Evolutionary conservation across 2,888 invertebrate genomes (phyloP).

Genomic region (Cephus sareptanus): DNA sequence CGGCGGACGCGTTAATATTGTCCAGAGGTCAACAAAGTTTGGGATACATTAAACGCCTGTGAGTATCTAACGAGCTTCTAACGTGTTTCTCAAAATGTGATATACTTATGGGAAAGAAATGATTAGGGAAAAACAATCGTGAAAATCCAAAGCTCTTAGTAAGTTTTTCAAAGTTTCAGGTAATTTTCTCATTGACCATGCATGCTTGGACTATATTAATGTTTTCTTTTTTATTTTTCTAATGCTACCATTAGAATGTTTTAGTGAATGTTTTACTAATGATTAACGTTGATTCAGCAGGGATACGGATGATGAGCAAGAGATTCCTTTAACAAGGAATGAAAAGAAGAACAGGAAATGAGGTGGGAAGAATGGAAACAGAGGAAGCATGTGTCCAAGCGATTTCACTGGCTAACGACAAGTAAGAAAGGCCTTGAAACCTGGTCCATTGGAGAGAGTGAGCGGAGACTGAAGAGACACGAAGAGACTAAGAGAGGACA

Average conservation of each 20-base stretch:
- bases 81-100: background rate
- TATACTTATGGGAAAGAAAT: background rate
- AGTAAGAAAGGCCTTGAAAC: background rate
- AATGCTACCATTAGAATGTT: background rate
- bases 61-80: background rate
- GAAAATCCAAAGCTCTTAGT: background rate
- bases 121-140: background rate
- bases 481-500: background rate
- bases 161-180: background rate
- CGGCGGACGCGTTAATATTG: background rate
- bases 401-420: background rate
- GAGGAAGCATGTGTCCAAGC: background rate
- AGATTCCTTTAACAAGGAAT: background rate
- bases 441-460: constrained; percentile 20
- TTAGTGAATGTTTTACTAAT: background rate
- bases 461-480: constrained; percentile 11
- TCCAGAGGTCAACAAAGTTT: background rate
- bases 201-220: background rate
- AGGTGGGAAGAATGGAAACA: background rate
- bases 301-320: background rate
- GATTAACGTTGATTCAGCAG: background rate
- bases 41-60: background rate
- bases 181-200: background rate
- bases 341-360: background rate
- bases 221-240: background rate